Evolutionary conservation across 30 jellyfish, hydroid and myxozoan genomes (phyloP), one percentile per base, ranked within the genome.

Genomic region (Chrysaora quinquecirrha): DNA sequence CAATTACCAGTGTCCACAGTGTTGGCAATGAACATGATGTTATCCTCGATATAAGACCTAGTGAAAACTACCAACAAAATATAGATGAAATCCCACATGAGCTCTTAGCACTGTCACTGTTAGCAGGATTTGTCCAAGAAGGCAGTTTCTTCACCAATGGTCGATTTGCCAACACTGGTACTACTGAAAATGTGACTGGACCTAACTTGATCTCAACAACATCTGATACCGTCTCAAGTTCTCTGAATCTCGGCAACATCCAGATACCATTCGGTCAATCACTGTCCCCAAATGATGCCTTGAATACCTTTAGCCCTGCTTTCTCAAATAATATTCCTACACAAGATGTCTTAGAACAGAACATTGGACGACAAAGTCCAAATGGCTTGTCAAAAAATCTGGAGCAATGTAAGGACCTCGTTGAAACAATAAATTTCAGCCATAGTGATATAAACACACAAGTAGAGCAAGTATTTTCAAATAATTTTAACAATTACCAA

Each of bases 1-100:
- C 87, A 9, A 72, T 82, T 1, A 69, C 85, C n/a, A 82, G 92
- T 56, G 92, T 82, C 19, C 92, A 82, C 48, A 82, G 92, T 56
- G 86, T 48, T 70, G 92, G 92, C 7, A 82, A 82, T 54, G 92
- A 82, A 32, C 92, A 82, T 69, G 92, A 82, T 70, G 85, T 82
- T 46, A 69, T 82, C 30, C 63, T 82, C 21, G 92, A 82, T 69
- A 82, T 82, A 20, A 46, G 73, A 22, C 80, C 92, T 3, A 70
- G 63, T 43, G 85, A 54, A n/a, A 82, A 67, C 34, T 82, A 25
- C 43, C 85, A 69, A 46, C 79, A 74, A 4, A 71, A 70, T 60
- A 63, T 68, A 18, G 92, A 82, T 2, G 92, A 67, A 49, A 82
- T 82, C 20, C 92, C 92, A 4, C 92, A 82, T 2, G 92, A 82